Base-by-base conservation (phyloP, 2,797 vertebrate genomes). In the Myotis vivesi region DNA sequence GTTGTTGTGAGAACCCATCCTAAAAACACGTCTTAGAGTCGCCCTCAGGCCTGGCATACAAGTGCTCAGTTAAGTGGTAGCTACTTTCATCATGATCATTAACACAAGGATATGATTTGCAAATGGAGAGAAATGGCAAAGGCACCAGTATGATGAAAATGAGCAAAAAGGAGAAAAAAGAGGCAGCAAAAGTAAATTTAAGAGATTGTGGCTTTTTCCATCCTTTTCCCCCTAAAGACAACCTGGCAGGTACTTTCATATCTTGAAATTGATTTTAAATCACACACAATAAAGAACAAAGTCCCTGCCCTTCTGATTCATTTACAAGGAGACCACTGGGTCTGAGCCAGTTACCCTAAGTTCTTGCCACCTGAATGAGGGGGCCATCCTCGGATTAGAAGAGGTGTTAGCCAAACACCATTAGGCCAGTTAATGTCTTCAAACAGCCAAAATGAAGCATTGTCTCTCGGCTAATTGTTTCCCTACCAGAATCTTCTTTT, bases 401-500 rank as follows among this genome's bases (percentile, higher is more conserved):
- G 86, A 96, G 93, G 96, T 97, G 97, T 98, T 98, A 97, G 97
- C 97, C 97, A 98, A 98, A 98, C 96, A 98, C 97, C 97, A 97
- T 98, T 98, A 98, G 96, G 92, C 49, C 88, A 97, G 30, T 98
- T 98, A 98, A 98, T 96, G 98, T 97, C 98, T 97, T 92, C 97
- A 98, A 98, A 98, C 88, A 98, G 96, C 87, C 95, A 89, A 84
- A 94, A 97, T 49, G 92, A 97, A 92, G 94, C 92, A 98, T 96
- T 98, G 98, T 98, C 97, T 93, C 91, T 94, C 89, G 33, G 66
- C 94, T 95, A 87, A 98, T 97, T 90, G 95, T 96, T 96, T 97
- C 94, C 96, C 92, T 85, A 49, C 68, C 68, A 75, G 87, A 91
- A 80, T 33, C 89, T 41, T 87, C 91, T 81, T 76, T 82, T 11